Base-by-base conservation (phyloP, 2,113 vertebrate genomes). In the Rhombomys opimus region DNA sequence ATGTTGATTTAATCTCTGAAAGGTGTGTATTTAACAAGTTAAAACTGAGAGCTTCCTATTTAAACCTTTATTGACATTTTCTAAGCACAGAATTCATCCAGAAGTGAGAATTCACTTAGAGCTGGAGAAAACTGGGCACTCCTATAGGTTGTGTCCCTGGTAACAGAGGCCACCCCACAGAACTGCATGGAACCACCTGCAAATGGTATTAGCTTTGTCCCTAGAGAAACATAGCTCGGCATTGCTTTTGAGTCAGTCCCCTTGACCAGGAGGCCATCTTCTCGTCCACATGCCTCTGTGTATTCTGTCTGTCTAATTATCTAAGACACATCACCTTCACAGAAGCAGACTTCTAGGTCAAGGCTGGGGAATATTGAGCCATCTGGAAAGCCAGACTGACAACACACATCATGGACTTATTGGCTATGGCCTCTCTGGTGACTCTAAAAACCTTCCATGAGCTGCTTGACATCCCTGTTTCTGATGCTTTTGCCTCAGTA, bases 51-150 rank as follows among this genome's bases (percentile, higher is more conserved):
- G 13, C 68, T 94, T 73, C 25, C 93, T 92, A 57, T 87, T 75
- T 89, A 76, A 87, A 95, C 85, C 87, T 97, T 95, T 88, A 80
- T 96, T 97, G 90, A 96, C 90, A 97, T 97, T 97, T 97, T 95
- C 94, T 46, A n/a, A 96, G 80, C 85, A 90, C 65, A 25, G 81
- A 68, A 70, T 75, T 92, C 54, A 54, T 11, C 7, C 38, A 78
- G 86, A 81, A 41, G 14, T 80, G 76, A 88, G 89, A 61, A 70
- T 59, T 96, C 80, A 57, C 41, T 73, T 73, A 38, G 52, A 91
- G 59, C 50, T 57, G 18, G 78, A 91, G 73, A 73, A 77, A 72
- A 61, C 67, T 57, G n/a, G 4, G 78, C 17, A 22, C 22, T 52
- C 54, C 65, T 68, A 63, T 82, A 85, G n/a, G n/a, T n/a, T n/a